These are phyloP conservation scores for Epirrhoe alternata DNA, from an alignment of 2,888 invertebrate genomes.

Conservation along the genomic window DNA sequence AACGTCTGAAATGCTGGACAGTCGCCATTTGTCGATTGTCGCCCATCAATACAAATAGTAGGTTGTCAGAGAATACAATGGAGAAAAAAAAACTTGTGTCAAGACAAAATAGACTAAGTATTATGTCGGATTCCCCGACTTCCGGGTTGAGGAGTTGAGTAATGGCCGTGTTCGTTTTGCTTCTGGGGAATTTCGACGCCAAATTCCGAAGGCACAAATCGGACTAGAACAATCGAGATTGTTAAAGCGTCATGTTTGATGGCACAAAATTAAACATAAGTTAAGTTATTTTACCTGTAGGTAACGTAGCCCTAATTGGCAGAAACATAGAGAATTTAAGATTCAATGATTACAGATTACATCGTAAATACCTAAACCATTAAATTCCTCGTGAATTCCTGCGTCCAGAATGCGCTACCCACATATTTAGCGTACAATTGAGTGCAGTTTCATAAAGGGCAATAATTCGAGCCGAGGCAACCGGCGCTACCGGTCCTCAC, in stretches of 20 bases:
- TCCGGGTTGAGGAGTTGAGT: constrained; percentile 50
- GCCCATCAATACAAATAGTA: constrained; percentile 58
- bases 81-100: constrained; percentile 50
- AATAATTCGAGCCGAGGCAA: constrained; percentile 67
- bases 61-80: constrained; percentile 53
- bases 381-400: constrained; percentile 24
- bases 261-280: not conserved
- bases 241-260: not conserved
- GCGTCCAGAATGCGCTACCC: constrained; percentile 31
- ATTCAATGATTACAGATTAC: constrained; percentile 2
- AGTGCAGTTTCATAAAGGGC: constrained; percentile 60
- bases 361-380: constrained; percentile 6
- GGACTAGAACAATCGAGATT: constrained; percentile 24
- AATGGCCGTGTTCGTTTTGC: constrained; percentile 38
- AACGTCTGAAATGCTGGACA: constrained; percentile 47
- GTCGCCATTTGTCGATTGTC: constrained; percentile 56
- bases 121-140: constrained; percentile 51
- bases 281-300: not conserved
- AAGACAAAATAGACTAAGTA: constrained; percentile 28
- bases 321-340: not conserved
- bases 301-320: not conserved
- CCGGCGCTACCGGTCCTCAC: constrained; percentile 75
- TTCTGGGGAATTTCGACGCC: constrained; percentile 33
- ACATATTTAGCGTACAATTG: constrained; percentile 49
- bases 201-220: constrained; percentile 34